Evolutionary conservation across 2,888 invertebrate genomes (phyloP), one percentile per base, ranked within the genome.

Genomic region (Empis livida): DNA sequence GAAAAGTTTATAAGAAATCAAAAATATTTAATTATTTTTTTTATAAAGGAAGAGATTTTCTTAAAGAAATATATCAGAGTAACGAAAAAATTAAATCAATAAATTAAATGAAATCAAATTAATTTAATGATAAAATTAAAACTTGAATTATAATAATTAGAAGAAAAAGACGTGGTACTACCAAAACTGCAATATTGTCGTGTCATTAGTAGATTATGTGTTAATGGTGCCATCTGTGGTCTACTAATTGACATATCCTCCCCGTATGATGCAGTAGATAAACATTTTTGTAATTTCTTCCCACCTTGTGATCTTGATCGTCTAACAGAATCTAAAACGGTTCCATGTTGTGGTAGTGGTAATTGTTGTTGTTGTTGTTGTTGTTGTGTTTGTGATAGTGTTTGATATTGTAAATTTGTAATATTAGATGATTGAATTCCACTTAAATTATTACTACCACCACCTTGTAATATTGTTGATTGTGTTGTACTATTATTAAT

Each of bases 241-340:
- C 61, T 63, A 59, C 61, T 62, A 59, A 62, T 63, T 64, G 62
- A 64, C 65, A 66, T 63, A 62, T 77, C 76, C 71, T 79, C 83
- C 73, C 82, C 82, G 79, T 84, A 84, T 73, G 83, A 84, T 74
- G 85, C 84, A 68, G 87, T 84, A 73, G 86, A 86, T 74, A 86
- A 82, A 80, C 87, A 87, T 82, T 87, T 87, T 80, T 86, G 85
- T 75, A 87, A 84, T 78, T 84, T 84, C 76, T 84, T 83, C 79
- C 87, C 90, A 87, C 91, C 92, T 88, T 92, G 92, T 73, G 88
- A 88, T 75, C 89, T 86, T 71, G 88, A 86, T 71, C 89, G 84
- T 70, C 85, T 83, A 71, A 85, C 79, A 58, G 77, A 74, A 61
- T 80, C 81, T 60, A 61, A 59, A 55, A 62, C 59, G 54, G 59